A percentile compares a stretch with the other conserved stretches of the same genome.
phyloP scores from a whole-genome alignment of 1,140 invertebrate species.

The Pinna nobilis region DNA sequence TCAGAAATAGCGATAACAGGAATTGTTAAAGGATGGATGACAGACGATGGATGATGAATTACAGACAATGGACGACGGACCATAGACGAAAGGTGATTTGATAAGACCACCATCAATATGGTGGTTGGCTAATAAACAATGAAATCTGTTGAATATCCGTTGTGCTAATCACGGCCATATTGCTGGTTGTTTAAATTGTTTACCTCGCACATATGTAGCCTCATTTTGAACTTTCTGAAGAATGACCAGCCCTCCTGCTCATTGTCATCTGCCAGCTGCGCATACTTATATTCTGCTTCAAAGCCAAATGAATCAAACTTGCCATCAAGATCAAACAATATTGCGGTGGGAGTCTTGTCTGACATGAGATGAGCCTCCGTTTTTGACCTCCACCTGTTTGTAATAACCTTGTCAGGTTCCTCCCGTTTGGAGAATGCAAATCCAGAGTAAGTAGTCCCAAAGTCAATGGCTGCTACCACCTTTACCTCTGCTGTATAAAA shows the following conservation, averaged over 20 bases:
- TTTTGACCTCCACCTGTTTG: background rate
- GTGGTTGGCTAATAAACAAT: no score
- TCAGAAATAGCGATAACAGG: no score
- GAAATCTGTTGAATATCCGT: no score
- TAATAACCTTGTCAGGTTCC: background rate
- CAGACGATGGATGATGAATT: no score
- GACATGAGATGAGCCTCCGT: background rate
- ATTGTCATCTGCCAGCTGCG: background rate
- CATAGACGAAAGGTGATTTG: no score
- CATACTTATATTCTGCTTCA: conserved; percentile 27
- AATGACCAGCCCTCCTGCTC: conserved; percentile 7
- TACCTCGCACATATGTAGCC: conserved; percentile 4
- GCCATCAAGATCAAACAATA: conserved; percentile 1
- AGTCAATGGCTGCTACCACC: conserved; percentile 7
- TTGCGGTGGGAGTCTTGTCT: conserved; percentile 20
- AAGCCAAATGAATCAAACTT: conserved; percentile 21
- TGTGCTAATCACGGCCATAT: no score
- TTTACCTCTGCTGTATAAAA: background rate
- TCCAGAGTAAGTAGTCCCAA: conserved; percentile 7
- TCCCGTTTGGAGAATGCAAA: background rate
- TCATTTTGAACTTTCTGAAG: conserved; percentile 26
- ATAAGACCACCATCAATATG: no score
- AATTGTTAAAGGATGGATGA: no score
- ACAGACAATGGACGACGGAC: no score
- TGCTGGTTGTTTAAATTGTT: no score